phyloP scores from a whole-genome alignment of 2,113 vertebrate genomes.

The Tretioscincus oriximinensis region DNA sequence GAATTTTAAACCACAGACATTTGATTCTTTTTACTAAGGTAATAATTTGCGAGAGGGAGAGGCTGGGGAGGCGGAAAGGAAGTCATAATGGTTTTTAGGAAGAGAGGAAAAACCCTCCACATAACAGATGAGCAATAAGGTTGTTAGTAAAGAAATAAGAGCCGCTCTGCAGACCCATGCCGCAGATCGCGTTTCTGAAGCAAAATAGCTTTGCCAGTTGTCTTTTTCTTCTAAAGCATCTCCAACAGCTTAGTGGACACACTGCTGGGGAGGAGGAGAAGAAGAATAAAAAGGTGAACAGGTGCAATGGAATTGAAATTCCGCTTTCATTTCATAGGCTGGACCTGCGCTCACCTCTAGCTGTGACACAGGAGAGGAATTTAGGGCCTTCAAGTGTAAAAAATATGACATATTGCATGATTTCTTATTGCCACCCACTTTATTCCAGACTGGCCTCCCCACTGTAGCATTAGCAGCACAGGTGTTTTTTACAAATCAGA shows the following conservation, averaged over 20 bases:
- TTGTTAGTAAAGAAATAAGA: slow-evolving; percentile 21
- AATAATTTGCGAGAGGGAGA: neutral
- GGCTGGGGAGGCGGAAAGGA: neutral
- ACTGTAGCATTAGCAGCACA: slow-evolving; percentile 20
- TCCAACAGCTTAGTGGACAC: slow-evolving; percentile 40
- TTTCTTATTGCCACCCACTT: neutral
- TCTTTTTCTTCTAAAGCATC: slow-evolving; percentile 38
- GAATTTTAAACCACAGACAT: slow-evolving; percentile 21
- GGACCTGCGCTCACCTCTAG: neutral
- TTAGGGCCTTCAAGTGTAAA: neutral
- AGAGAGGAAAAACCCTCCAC: neutral
- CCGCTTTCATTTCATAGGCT: slow-evolving; percentile 23
- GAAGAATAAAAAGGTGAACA: slow-evolving; percentile 30
- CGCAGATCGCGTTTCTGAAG: slow-evolving; percentile 40
- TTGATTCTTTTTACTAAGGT: neutral
- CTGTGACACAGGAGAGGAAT: neutral
- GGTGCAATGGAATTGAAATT: slow-evolving; percentile 48
- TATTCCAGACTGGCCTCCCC: neutral
- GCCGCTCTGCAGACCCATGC: neutral
- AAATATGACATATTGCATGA: neutral
- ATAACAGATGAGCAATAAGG: slow-evolving; percentile 12
- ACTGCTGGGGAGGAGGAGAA: slow-evolving; percentile 25
- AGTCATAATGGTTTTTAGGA: neutral
- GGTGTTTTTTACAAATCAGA: neutral
- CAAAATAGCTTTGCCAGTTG: slow-evolving; percentile 57